Conservation (phyloP, 1,140 invertebrate genomes). For the Drosophila insularis region DNA sequence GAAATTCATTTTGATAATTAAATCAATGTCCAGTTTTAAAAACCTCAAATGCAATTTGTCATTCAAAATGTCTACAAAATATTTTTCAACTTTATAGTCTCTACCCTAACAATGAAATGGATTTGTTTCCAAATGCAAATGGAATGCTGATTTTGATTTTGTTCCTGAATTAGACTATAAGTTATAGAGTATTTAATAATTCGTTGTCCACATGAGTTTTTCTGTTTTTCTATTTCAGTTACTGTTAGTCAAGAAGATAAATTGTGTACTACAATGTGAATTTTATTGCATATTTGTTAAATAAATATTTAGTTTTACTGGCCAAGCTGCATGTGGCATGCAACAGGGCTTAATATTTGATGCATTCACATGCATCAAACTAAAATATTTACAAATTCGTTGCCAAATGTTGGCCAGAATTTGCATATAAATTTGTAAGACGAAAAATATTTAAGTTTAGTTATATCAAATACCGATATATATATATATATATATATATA, state of each 20-base stretch:
- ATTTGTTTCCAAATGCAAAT: background rate
- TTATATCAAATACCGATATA: background rate
- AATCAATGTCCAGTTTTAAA: slow-evolving; percentile 60
- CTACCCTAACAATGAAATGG: slow-evolving; percentile 1
- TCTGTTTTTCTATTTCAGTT: background rate
- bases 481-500: background rate
- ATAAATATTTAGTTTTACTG: slow-evolving; percentile 49
- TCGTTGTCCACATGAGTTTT: background rate
- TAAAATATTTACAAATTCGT: slow-evolving; percentile 58
- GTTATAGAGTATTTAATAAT: too few species aligned
- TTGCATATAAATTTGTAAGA: slow-evolving; percentile 33
- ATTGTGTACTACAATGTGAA: slow-evolving; percentile 10
- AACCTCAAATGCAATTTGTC: slow-evolving; percentile 55
- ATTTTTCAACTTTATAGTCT: background rate
- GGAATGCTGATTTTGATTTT: too few species aligned
- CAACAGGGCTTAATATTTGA: slow-evolving; percentile 36
- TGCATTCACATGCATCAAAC: slow-evolving; percentile 28
- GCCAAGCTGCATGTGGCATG: slow-evolving; percentile 15
- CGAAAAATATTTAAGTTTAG: background rate
- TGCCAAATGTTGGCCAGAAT: slow-evolving; percentile 43
- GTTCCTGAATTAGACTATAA: too few species aligned
- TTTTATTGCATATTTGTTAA: slow-evolving; percentile 57
- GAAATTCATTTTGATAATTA: slow-evolving; percentile 59
- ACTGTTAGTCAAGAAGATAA: slow-evolving; percentile 6
- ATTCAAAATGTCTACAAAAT: slow-evolving; percentile 40